A percentile compares a stretch with the other conserved stretches of the same genome.
phyloP scores from a whole-genome alignment of 2,888 invertebrate genomes.

The Sinelater perroti region DNA sequence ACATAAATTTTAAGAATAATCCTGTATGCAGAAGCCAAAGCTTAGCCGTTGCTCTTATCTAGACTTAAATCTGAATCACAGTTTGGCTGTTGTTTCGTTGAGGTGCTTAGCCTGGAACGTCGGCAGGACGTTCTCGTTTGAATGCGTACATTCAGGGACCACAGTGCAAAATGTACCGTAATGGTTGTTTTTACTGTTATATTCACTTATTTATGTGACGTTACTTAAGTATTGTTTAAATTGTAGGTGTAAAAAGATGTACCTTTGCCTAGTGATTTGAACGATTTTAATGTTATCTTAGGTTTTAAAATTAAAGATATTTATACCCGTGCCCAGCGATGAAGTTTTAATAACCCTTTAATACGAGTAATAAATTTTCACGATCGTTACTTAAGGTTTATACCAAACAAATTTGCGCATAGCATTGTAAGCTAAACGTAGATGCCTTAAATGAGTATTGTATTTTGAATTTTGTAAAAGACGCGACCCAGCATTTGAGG shows the following conservation, averaged over 20 bases:
- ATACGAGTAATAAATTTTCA: not conserved
- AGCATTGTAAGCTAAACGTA: too few relatives aligned
- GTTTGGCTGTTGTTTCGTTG: slow-evolving; percentile 1
- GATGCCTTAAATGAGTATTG: not conserved
- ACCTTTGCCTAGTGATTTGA: too few relatives aligned
- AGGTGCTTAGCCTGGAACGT: slow-evolving; percentile 7
- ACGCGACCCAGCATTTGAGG: not conserved
- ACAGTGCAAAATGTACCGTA: slow-evolving; percentile 22
- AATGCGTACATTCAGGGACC: slow-evolving; percentile 15
- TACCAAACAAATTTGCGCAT: not conserved
- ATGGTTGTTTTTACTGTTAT: not conserved
- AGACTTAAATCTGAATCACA: not conserved
- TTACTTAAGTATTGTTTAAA: not conserved
- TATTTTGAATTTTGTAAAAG: too few relatives aligned
- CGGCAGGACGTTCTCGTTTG: not conserved
- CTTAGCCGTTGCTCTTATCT: slow-evolving; percentile 4
- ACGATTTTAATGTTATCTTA: too few relatives aligned
- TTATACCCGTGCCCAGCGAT: too few relatives aligned
- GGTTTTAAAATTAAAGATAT: too few relatives aligned
- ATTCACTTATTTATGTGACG: not conserved
- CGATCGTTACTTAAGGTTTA: not conserved
- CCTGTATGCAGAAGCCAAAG: slow-evolving; percentile 16
- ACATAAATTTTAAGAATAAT: not conserved
- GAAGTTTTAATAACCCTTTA: not conserved
- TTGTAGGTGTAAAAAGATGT: not conserved